phyloP scores from a whole-genome alignment of 2,113 vertebrate species.

The Chlamydotis undulata region DNA sequence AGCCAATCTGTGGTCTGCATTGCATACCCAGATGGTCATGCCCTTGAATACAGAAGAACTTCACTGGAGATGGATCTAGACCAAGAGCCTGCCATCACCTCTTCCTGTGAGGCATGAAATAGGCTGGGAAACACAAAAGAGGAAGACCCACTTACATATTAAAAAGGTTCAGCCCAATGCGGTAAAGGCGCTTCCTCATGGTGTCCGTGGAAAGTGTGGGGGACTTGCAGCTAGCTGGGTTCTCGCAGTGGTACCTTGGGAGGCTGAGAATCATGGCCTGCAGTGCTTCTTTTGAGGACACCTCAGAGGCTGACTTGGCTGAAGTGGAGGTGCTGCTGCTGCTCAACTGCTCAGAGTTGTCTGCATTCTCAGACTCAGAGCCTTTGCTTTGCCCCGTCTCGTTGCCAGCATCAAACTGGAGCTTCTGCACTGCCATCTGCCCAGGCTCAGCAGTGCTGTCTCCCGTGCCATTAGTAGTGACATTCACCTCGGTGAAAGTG shows the following conservation, averaged over 20 bases:
- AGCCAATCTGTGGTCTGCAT: background rate
- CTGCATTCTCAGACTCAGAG: conserved; percentile 75
- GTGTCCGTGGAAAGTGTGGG: conserved; percentile 96
- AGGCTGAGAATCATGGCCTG: conserved; percentile 95
- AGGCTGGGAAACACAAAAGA: background rate
- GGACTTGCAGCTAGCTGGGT: conserved; percentile 90
- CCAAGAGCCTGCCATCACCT: background rate
- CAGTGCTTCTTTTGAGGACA: conserved; percentile 91
- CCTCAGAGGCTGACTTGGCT: conserved; percentile 84
- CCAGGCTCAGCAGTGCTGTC: background rate
- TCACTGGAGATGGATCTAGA: background rate
- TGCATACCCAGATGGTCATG: background rate
- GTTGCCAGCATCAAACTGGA: conserved; percentile 40
- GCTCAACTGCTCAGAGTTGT: conserved; percentile 85
- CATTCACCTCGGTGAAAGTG: background rate
- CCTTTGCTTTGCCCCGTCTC: conserved; percentile 73
- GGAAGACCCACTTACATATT: conserved; percentile 88
- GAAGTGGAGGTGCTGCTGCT: conserved; percentile 90
- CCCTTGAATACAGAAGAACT: background rate
- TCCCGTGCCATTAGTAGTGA: background rate
- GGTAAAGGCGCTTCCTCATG: conserved; percentile 95
- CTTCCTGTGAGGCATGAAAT: background rate
- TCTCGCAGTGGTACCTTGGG: conserved; percentile 94
- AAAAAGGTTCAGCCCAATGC: conserved; percentile 98
- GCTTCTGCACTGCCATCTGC: conserved; percentile 57